Conservation (phyloP, 2,888 invertebrate species). For the Sminthurinus aureus region DNA sequence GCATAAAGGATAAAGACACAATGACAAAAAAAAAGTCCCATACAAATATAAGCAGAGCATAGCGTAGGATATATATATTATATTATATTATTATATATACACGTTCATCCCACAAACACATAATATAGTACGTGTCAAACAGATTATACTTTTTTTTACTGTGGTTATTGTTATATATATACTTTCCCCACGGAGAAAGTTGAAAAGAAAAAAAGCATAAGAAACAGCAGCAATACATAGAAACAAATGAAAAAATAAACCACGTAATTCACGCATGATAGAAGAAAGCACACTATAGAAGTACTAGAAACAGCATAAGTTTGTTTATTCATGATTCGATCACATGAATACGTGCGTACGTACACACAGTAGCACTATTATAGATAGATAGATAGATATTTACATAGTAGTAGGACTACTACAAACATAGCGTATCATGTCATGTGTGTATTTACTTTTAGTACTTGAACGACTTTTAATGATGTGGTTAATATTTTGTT, state of each 20-base stretch:
- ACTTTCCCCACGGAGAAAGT: not conserved
- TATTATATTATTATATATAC: not conserved
- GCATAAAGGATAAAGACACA: not conserved
- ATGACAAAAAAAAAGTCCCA: not conserved
- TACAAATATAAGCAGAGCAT: too few relatives aligned
- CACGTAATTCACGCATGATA: not conserved
- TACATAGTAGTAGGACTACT: constrained; percentile 11
- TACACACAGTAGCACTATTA: constrained; percentile 31
- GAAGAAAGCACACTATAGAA: not conserved
- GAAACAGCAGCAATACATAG: not conserved
- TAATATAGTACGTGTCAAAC: not conserved
- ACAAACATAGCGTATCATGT: not conserved
- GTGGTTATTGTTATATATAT: not conserved
- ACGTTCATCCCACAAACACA: not conserved
- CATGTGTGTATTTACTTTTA: not conserved
- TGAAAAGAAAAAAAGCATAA: not conserved
- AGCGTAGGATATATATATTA: too few relatives aligned
- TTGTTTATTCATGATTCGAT: constrained; percentile 18
- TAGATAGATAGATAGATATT: not conserved
- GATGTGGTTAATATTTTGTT: not conserved
- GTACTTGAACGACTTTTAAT: not conserved
- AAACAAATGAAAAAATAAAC: not conserved
- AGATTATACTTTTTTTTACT: too few relatives aligned
- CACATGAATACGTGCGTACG: constrained; percentile 35
- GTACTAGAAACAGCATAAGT: not conserved